Evolutionary conservation across 2,113 vertebrate genomes (phyloP).

Genomic region (Podilymbus podiceps): DNA sequence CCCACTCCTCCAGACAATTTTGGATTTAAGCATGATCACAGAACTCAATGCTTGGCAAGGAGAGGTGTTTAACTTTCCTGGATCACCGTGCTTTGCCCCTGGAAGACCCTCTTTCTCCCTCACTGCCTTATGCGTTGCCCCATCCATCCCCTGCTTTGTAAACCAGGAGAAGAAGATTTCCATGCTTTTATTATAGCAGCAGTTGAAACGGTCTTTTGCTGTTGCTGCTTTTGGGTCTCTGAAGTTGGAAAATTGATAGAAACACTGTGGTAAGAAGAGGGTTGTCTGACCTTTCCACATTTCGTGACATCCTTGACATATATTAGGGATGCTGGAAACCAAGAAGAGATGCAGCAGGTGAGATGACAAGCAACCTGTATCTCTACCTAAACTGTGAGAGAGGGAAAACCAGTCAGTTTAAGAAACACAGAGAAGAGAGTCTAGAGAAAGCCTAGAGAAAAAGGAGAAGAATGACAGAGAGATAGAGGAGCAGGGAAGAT

Average conservation of each 20-base stretch:
- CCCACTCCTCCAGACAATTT: background rate
- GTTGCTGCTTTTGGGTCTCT: background rate
- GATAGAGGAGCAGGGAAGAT: background rate
- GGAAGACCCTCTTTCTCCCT: background rate
- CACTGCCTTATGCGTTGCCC: background rate
- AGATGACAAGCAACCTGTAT: background rate
- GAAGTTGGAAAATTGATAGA: background rate
- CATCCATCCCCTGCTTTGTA: background rate
- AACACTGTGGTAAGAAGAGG: background rate
- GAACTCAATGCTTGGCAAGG: background rate
- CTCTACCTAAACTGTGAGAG: background rate
- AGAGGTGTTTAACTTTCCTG: background rate
- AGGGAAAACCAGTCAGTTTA: background rate
- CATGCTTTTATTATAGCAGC: background rate
- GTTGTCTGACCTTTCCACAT: background rate
- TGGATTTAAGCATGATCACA: background rate
- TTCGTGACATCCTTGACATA: background rate
- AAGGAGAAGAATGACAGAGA: background rate
- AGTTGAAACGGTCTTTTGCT: background rate
- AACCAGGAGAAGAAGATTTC: background rate
- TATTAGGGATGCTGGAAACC: background rate
- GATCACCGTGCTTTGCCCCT: background rate
- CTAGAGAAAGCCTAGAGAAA: background rate
- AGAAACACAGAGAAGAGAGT: background rate
- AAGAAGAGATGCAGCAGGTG: background rate